Percentiles rank a stretch among this genome's conserved stretches.
Evolutionary conservation across 2,888 invertebrate species (phyloP).

Genomic region (Beris morrisii): DNA sequence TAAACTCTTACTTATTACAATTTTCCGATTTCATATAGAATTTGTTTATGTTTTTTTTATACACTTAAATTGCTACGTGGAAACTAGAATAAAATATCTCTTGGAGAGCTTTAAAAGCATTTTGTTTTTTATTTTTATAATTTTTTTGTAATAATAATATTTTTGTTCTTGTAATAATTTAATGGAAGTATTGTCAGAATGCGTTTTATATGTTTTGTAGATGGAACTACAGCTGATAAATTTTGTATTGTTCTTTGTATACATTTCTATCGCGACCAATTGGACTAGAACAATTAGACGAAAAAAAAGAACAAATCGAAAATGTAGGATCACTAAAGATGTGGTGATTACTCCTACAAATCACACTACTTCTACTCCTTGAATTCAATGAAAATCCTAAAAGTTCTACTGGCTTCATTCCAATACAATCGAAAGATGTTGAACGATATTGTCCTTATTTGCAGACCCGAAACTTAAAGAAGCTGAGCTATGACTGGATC

Average conservation of each 20-base stretch:
- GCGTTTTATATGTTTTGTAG: not conserved
- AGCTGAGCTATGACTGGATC: conserved; percentile 89
- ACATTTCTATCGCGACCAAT: too few relatives aligned
- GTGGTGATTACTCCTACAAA: too few relatives aligned
- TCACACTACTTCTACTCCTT: too few relatives aligned
- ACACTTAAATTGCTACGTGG: not conserved
- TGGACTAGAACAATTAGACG: too few relatives aligned
- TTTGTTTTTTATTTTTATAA: not conserved
- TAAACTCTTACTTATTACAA: not conserved
- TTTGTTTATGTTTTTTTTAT: not conserved
- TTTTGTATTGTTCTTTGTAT: too few relatives aligned
- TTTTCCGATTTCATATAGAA: not conserved
- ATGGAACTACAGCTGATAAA: too few relatives aligned
- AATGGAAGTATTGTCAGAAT: conserved; percentile 19
- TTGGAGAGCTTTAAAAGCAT: conserved; percentile 8
- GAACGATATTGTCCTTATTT: not conserved
- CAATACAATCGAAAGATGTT: not conserved
- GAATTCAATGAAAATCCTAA: too few relatives aligned
- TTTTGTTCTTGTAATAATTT: conserved; percentile 6
- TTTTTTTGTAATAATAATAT: not conserved
- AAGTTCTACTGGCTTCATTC: too few relatives aligned
- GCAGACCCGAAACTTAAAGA: conserved; percentile 56
- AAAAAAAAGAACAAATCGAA: too few relatives aligned
- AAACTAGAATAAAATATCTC: conserved; percentile 13
- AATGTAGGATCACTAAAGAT: too few relatives aligned